These are phyloP conservation scores for Tetramorium bicarinatum DNA, from an alignment of 2,888 invertebrate genomes.

Conservation along the genomic window DNA sequence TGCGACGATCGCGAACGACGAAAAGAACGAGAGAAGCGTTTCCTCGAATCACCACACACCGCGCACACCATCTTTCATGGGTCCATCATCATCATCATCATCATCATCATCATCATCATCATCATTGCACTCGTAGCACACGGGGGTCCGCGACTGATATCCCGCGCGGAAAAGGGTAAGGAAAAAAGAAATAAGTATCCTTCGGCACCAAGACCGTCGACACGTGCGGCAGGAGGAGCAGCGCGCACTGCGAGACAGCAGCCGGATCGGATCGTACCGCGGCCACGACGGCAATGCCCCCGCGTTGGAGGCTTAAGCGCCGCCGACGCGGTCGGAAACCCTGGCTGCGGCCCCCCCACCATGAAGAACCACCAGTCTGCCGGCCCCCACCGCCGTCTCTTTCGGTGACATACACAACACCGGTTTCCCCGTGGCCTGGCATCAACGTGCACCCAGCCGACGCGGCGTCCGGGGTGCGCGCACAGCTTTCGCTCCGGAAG, in stretches of 20 bases:
- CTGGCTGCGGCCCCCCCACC: conserved; percentile 70
- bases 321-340: conserved; percentile 81
- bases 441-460: conserved; percentile 56
- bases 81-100: conserved; percentile 27
- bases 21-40: neutral
- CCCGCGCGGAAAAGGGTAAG: neutral
- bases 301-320: conserved; percentile 80
- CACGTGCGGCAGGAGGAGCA: conserved; percentile 37
- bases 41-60: conserved; percentile 20
- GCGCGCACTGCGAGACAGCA: conserved; percentile 66
- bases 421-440: conserved; percentile 69
- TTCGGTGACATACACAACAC: conserved; percentile 73
- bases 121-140: conserved; percentile 45
- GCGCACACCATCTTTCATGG: conserved; percentile 31
- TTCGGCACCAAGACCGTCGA: conserved; percentile 26
- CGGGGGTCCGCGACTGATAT: neutral
- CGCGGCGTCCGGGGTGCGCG: conserved; percentile 50
- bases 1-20: conserved; percentile 9
- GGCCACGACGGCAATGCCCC: conserved; percentile 84
- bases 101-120: conserved; percentile 9
- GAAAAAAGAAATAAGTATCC: conserved; percentile 15
- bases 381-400: conserved; percentile 73
- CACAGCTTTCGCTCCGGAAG: conserved; percentile 39
- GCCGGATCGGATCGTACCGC: conserved; percentile 78
- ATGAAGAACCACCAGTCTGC: conserved; percentile 32